Percentiles rank a stretch among this genome's conserved stretches.
phyloP scores from a whole-genome alignment of 2,113 vertebrate genomes.

The Takifugu flavidus region DNA sequence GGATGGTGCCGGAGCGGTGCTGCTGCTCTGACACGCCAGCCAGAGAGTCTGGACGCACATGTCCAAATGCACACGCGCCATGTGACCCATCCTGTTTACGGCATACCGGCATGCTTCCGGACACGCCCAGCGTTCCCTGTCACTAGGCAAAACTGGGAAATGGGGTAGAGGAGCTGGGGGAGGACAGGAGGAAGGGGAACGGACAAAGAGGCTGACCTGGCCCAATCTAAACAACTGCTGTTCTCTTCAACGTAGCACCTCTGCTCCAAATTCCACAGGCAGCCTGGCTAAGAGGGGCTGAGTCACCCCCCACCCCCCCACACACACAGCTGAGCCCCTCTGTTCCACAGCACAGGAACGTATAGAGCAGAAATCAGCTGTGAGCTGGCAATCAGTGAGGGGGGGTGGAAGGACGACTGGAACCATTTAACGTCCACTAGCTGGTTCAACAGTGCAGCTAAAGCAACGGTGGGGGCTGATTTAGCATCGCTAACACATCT shows the following conservation, averaged over 20 bases:
- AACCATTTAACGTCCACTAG: too few species aligned
- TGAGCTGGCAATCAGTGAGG: too few species aligned
- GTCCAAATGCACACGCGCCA: not conserved
- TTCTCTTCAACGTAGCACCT: conserved; percentile 63
- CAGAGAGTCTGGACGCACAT: conserved; percentile 3
- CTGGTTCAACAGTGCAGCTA: too few species aligned
- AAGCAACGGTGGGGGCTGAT: not conserved
- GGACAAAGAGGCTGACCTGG: conserved; percentile 58
- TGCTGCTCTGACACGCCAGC: conserved; percentile 12
- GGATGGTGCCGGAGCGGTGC: conserved; percentile 25
- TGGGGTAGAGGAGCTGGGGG: conserved; percentile 15
- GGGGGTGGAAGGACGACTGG: too few species aligned
- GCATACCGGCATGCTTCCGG: too few species aligned
- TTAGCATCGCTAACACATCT: too few species aligned
- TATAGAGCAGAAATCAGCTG: too few species aligned
- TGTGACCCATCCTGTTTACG: not conserved
- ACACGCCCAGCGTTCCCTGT: conserved; percentile 27
- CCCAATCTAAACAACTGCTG: conserved; percentile 67
- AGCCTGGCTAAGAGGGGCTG: conserved; percentile 49
- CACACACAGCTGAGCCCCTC: conserved; percentile 47
- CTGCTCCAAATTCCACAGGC: conserved; percentile 70
- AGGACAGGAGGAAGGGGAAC: not conserved
- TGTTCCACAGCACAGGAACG: too few species aligned
- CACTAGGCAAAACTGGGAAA: conserved; percentile 55
- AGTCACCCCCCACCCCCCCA: conserved; percentile 60